Base-by-base conservation (phyloP, 2,797 vertebrate genomes). In the Scleropages formosus region DNA sequence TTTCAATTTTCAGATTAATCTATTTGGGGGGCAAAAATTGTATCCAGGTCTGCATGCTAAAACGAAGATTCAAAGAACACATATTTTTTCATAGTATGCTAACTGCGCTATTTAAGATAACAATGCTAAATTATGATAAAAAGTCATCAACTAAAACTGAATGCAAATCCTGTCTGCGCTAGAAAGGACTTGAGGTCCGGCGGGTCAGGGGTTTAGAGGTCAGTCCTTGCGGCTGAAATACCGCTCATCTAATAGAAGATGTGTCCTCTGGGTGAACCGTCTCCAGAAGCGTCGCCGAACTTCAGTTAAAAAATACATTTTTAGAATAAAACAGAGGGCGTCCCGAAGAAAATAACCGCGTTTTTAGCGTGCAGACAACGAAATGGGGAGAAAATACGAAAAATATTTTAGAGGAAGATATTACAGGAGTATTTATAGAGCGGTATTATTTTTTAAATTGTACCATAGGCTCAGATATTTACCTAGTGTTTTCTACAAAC, bases 221-320 rank as follows among this genome's bases (percentile, higher is more conserved):
- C 97, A 98, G 92, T 93, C 93, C 95, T 96, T 86, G 92, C 87
- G 93, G 95, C 96, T 97, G 94, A 95, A 97, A 97, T 93, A 92
- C 93, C 92, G 90, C 93, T 92, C 95, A 94, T 92, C 91, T 91
- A 92, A 94, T 88, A 94, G 93, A 93, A 95, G 94, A 92, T 91
- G 92, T 98, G 97, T 96, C 97, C 97, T 94, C 94, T 95, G 91
- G 91, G 89, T 98, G 97, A 99, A 98, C 97, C 96, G 96, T 93
- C 91, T 94, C 88, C 93, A 90, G 89, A 93, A 94, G 94, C 95
- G 93, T 95, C 94, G 93, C 95, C 95, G 91, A 95, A 95, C 94
- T 96, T 96, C 94, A 94, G 91, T 91, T 93, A 92, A 89, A 73
- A 73, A 76, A 71, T 15, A 70, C 67, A 59, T 53, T 70, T 70